Evolutionary conservation across 92 coral and sea anemone genomes (phyloP).

Genomic region (Phenganax marumi): DNA sequence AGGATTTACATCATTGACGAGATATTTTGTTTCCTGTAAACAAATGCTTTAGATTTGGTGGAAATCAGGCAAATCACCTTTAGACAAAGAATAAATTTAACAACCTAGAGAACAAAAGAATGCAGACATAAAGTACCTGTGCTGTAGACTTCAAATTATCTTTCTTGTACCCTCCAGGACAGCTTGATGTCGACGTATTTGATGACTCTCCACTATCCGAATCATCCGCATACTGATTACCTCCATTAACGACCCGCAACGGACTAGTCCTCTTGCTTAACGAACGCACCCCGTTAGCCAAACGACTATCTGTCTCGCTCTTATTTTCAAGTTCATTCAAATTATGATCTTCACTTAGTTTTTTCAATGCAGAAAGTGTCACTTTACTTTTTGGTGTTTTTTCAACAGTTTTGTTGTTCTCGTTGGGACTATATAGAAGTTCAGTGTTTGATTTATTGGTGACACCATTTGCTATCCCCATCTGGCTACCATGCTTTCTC

Average conservation of each 20-base stretch:
- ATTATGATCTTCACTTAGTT: conserved; percentile 89
- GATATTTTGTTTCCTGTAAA: conserved; percentile 68
- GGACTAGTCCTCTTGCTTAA: conserved; percentile 61
- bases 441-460: conserved; percentile 83
- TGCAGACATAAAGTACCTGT: not conserved
- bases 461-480: conserved; percentile 76
- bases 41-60: not conserved
- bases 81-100: not conserved
- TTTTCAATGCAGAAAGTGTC: conserved; percentile 52
- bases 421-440: conserved; percentile 75
- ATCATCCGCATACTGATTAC: conserved; percentile 64
- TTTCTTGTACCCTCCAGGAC: conserved; percentile 79
- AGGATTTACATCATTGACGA: conserved; percentile 65
- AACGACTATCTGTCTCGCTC: conserved; percentile 12
- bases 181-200: conserved; percentile 70
- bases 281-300: conserved; percentile 41
- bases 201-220: conserved; percentile 93
- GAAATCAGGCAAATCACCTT: not conserved
- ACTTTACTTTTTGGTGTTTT: conserved; percentile 10
- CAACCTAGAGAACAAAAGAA: not conserved
- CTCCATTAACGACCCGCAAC: conserved; percentile 61
- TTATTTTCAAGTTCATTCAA: conserved; percentile 85
- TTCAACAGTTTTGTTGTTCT: conserved; percentile 72
- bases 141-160: conserved; percentile 84
- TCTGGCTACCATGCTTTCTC: conserved; percentile 40